phyloP scores from a whole-genome alignment of 2,888 invertebrate genomes.

The Perdita meconis region DNA sequence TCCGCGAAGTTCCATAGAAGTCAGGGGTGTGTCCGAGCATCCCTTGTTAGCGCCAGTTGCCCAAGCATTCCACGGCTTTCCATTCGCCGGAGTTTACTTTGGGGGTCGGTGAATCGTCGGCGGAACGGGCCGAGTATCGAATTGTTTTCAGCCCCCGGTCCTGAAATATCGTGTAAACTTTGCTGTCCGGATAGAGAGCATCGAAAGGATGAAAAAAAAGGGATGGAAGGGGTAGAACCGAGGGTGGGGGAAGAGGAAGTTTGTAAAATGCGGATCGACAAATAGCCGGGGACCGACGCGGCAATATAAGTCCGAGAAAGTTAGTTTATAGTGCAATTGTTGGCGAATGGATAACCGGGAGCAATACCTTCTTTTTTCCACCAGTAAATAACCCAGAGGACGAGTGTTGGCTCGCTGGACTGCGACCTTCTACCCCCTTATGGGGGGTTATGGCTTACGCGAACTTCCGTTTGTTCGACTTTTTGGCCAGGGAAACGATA shows the following conservation, averaged over 20 bases:
- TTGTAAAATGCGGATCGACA: slow-evolving; percentile 48
- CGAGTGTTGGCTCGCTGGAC: slow-evolving; percentile 23
- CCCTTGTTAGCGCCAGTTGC: too few species aligned
- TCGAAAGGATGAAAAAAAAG: slow-evolving; percentile 1
- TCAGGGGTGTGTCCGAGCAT: too few species aligned
- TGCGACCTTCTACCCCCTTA: slow-evolving; percentile 8
- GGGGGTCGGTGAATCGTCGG: background rate
- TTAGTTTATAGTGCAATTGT: slow-evolving; percentile 44
- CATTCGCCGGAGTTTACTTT: background rate
- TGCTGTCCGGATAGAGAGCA: background rate
- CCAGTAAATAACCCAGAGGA: slow-evolving; percentile 29
- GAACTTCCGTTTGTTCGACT: background rate
- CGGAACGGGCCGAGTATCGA: background rate
- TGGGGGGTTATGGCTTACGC: slow-evolving; percentile 30
- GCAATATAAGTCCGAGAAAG: slow-evolving; percentile 59
- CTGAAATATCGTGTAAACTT: slow-evolving; percentile 20
- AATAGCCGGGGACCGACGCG: slow-evolving; percentile 23
- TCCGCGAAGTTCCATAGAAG: too few species aligned
- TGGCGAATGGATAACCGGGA: slow-evolving; percentile 34
- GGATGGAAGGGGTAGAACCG: background rate
- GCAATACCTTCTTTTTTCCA: slow-evolving; percentile 47
- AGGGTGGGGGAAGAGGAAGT: slow-evolving; percentile 12
- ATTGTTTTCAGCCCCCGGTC: slow-evolving; percentile 13
- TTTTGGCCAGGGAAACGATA: slow-evolving; percentile 1
- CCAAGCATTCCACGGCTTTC: background rate